These are phyloP conservation scores for Hydractinia symbiolongicarpus DNA, from an alignment of 30 jellyfish, hydroid and myxozoan genomes.

Conservation along the genomic window DNA sequence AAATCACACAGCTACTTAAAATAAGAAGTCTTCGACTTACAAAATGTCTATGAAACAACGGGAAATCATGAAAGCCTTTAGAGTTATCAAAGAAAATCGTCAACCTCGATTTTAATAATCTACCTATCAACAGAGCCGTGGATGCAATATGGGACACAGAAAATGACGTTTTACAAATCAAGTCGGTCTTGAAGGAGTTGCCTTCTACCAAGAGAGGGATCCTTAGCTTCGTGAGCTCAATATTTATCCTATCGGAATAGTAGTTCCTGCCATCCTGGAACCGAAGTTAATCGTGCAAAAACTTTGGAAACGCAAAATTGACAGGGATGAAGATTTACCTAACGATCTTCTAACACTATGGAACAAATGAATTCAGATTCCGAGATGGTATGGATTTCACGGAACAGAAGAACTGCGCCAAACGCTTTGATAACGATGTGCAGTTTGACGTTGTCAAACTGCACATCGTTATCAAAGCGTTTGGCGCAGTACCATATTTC, in stretches of 20 bases:
- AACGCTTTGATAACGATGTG: too few relatives aligned
- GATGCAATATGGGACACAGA: slow-evolving; percentile 6
- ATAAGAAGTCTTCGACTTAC: slow-evolving; percentile 15
- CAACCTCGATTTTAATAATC: neutral
- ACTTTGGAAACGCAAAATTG: slow-evolving; percentile 10
- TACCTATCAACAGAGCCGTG: neutral
- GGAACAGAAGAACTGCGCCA: neutral
- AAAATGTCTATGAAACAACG: neutral
- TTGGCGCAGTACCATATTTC: neutral
- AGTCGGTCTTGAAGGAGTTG: neutral
- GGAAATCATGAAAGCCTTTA: neutral
- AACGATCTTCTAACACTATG: neutral
- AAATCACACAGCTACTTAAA: neutral
- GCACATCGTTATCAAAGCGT: neutral
- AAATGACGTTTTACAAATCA: slow-evolving; percentile 9
- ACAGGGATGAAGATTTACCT: slow-evolving; percentile 4
- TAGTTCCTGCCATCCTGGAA: slow-evolving; percentile 12
- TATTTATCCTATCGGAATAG: slow-evolving; percentile 15
- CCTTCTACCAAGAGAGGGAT: slow-evolving; percentile 19
- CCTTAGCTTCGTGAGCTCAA: slow-evolving; percentile 11
- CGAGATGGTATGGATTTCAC: neutral
- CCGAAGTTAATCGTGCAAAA: slow-evolving; percentile 15
- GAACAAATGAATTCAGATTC: neutral
- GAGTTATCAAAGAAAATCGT: neutral
- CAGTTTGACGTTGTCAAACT: neutral